A percentile compares a stretch with the other conserved stretches of the same genome.
Conservation (phyloP, 2,888 invertebrate species). For the Oegoconia quadripuncta region DNA sequence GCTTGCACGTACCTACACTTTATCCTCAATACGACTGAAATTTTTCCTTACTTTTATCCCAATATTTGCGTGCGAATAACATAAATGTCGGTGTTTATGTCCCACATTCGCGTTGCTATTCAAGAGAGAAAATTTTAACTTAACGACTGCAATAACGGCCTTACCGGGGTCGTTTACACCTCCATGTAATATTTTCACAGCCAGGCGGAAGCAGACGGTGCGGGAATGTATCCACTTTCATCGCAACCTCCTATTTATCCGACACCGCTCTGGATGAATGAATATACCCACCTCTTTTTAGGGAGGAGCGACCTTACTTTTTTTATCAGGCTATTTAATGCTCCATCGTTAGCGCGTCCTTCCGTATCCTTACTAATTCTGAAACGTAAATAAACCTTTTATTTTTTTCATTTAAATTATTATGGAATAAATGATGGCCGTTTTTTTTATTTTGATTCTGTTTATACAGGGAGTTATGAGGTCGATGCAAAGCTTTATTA, state of each 20-base stretch:
- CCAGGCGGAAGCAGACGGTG: constrained; percentile 48
- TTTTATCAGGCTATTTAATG: constrained; percentile 8
- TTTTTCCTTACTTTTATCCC: constrained; percentile 36
- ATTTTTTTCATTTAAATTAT: too few species aligned
- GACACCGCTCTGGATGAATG: constrained; percentile 2
- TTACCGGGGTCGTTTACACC: constrained; percentile 59
- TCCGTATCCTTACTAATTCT: neutral
- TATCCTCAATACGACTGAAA: constrained; percentile 18
- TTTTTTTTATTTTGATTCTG: too few species aligned
- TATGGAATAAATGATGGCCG: too few species aligned
- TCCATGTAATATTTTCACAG: constrained; percentile 55
- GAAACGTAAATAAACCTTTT: too few species aligned
- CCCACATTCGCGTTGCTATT: constrained; percentile 53
- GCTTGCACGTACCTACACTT: constrained; percentile 16
- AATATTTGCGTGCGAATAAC: constrained; percentile 54
- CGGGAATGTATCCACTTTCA: constrained; percentile 38
- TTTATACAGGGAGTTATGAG: too few species aligned
- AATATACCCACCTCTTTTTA: constrained; percentile 9
- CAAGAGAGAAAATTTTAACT: constrained; percentile 64
- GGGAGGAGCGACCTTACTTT: constrained; percentile 1
- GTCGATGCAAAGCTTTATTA: too few species aligned
- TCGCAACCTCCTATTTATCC: constrained; percentile 39
- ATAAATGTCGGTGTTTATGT: constrained; percentile 57
- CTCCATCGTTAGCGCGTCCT: neutral
- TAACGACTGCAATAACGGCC: constrained; percentile 63